Evolutionary conservation across 2,888 invertebrate species (phyloP), one percentile per base, ranked within the genome.

Genomic region (Caenorhabditis parvicauda): DNA sequence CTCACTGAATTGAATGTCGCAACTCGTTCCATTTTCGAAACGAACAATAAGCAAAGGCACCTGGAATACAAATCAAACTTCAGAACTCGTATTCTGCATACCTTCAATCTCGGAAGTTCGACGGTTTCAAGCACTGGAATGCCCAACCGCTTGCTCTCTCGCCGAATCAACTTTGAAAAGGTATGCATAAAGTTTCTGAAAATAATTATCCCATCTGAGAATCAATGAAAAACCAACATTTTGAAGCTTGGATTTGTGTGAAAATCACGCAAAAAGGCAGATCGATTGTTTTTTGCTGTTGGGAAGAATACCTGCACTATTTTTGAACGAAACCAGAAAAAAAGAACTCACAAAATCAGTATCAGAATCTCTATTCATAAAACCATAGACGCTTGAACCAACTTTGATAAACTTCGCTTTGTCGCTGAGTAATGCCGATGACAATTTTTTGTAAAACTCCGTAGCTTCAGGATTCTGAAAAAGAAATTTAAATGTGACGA

Each of bases 1-100:
- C 21, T 61, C 59, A 4, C 70, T 67, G 42, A 76, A 67, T 47
- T 71, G 69, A 28, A 76, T 60, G 52, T 76, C 76, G 3, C 76
- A 54, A 17, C 52, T 55, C 19, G 64, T 24, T 0, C 70, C 70
- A 19, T 68, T 63, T 7, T 45, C 43, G 25, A 73, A 64, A 22
- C 46, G 32, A 7, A 67, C 47, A 24, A 66, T 60, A 12, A 74
- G 22, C 25, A 75, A 37, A 3, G 75, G 76, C 7, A 73, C 65
- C 53, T 55, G 49, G 4, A 59, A 47, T n/a, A 22, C 17, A 17
- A 4, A 44, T 24, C 7, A 19, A 32, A 32, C 9, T 32, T 9
- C 9, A 32, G 7, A 12, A 17, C n/a, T 14, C 25, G 5, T 6
- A 3, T 39, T 17, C 21, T 46, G 25, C 32, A 27, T 28, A 32